These are phyloP conservation scores for Myopa testacea DNA, from an alignment of 2,888 invertebrate genomes.

Conservation along the genomic window DNA sequence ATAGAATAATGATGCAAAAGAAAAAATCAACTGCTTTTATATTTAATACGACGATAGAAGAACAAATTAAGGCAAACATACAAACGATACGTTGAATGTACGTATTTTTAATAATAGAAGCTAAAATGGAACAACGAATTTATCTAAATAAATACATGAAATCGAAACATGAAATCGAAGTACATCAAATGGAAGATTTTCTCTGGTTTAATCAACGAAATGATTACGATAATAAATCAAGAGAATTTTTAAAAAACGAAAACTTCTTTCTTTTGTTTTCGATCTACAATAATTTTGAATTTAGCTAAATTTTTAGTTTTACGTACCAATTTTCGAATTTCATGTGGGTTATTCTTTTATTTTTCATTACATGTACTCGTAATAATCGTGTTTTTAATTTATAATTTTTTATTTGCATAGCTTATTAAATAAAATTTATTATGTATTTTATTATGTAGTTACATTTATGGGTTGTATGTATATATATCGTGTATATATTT, in stretches of 20 bases:
- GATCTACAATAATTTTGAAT: constrained; percentile 1
- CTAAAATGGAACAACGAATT: not conserved
- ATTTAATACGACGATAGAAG: constrained; percentile 7
- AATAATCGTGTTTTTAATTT: not conserved
- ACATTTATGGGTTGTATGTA: constrained; percentile 12
- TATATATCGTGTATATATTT: constrained; percentile 8
- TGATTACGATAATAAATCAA: no score
- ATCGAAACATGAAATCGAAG: no score
- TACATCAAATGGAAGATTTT: no score
- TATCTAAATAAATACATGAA: no score
- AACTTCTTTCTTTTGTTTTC: no score
- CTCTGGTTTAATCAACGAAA: no score
- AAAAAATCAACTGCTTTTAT: constrained; percentile 6
- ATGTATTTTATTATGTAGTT: not conserved
- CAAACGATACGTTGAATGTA: not conserved
- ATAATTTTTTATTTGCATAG: not conserved
- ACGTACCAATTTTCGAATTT: constrained; percentile 5
- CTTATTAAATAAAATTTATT: not conserved
- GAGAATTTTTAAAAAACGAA: no score
- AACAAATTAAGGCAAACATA: constrained; percentile 10
- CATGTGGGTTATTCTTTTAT: not conserved
- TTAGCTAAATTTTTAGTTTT: constrained; percentile 10
- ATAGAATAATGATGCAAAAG: not conserved
- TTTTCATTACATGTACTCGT: not conserved
- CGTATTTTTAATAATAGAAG: not conserved